Evolutionary conservation across 2,113 vertebrate species (phyloP).

Genomic region (Rhinolophus sinicus): DNA sequence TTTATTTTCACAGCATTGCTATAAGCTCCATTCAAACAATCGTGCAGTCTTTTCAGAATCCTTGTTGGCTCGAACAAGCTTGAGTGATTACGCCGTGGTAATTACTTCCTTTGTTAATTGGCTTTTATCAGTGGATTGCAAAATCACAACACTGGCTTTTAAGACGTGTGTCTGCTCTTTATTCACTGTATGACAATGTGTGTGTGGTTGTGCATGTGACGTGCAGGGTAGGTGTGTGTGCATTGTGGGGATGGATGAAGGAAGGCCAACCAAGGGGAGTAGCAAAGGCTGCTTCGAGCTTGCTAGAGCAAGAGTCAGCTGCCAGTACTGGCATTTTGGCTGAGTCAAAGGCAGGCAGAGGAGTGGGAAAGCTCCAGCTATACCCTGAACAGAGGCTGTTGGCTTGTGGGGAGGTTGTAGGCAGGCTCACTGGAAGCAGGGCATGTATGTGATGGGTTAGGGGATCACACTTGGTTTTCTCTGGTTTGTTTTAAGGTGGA

Average conservation of each 20-base stretch:
- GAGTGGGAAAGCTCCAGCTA: background rate
- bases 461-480: background rate
- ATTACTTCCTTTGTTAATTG: background rate
- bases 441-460: background rate
- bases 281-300: background rate
- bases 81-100: background rate
- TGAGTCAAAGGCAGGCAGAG: background rate
- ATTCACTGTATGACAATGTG: background rate
- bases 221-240: background rate
- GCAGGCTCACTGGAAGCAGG: too few species aligned
- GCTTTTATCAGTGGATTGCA: background rate
- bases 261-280: background rate
- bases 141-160: background rate
- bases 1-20: background rate
- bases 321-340: background rate
- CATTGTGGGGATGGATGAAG: background rate
- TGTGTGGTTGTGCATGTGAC: background rate
- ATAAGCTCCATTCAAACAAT: background rate
- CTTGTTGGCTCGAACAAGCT: background rate
- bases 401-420: background rate
- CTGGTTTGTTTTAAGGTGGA: background rate
- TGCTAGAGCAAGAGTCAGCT: background rate
- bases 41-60: background rate
- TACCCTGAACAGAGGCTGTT: too few species aligned
- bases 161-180: background rate